Percentiles rank a stretch among this genome's conserved stretches.
These are phyloP conservation scores for Tretioscincus oriximinensis DNA, from an alignment of 2,113 vertebrate genomes.

Conservation along the genomic window DNA sequence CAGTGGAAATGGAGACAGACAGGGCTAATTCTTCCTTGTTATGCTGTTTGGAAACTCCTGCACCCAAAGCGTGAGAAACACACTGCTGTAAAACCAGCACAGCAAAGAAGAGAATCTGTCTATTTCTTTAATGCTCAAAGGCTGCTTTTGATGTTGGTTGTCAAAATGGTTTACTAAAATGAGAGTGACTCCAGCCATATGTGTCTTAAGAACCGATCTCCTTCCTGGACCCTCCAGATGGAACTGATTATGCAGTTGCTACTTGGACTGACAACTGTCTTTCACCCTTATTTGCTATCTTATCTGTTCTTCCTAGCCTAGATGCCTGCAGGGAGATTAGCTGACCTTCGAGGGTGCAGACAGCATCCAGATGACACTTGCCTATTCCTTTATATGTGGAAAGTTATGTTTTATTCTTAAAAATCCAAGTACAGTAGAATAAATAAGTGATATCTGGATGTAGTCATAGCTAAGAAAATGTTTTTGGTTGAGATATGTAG, in stretches of 20 bases:
- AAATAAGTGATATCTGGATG: no score
- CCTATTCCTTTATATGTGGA: no score
- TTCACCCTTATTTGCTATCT: neutral
- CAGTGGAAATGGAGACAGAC: conserved; percentile 11
- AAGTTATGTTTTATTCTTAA: no score
- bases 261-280: conserved; percentile 5
- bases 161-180: conserved; percentile 10
- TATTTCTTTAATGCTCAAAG: neutral
- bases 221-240: neutral
- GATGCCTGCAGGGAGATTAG: neutral
- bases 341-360: neutral
- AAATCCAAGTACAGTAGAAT: no score
- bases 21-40: conserved; percentile 27
- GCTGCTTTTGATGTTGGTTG: conserved; percentile 29
- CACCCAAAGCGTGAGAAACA: neutral
- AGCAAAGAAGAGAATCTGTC: neutral
- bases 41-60: conserved; percentile 17
- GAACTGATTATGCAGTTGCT: conserved; percentile 4
- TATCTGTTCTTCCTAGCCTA: neutral
- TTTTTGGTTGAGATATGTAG: conserved; percentile 18
- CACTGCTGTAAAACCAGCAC: neutral
- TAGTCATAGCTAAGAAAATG: conserved; percentile 24
- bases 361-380: no score
- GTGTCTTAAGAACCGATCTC: neutral
- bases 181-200: neutral